Evolutionary conservation across 2,113 vertebrate species (phyloP).

Genomic region (Psophia crepitans): DNA sequence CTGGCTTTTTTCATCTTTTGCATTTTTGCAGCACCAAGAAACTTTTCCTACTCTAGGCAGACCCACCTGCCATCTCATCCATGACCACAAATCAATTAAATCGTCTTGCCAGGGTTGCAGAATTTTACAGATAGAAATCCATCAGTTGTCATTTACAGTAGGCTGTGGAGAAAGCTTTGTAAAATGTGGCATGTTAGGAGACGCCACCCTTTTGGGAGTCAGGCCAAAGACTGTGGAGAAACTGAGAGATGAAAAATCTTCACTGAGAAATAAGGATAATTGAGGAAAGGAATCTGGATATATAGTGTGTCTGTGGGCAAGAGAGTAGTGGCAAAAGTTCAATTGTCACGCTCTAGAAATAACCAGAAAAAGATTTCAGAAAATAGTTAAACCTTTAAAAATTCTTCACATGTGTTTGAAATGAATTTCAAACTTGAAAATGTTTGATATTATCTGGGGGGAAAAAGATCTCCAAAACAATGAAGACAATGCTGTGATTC

Average conservation of each 20-base stretch:
- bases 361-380: background rate
- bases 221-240: background rate
- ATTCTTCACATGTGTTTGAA: background rate
- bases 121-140: background rate
- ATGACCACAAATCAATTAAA: background rate
- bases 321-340: background rate
- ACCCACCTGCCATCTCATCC: background rate
- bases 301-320: background rate
- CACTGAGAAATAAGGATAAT: background rate
- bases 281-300: background rate
- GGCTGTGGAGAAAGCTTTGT: background rate
- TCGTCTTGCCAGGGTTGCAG: background rate
- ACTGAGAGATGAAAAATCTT: background rate
- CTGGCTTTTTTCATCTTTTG: background rate
- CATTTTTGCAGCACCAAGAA: background rate
- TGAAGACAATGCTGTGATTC: fast-evolving
- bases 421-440: background rate
- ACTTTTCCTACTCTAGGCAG: background rate
- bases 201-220: background rate
- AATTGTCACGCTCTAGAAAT: background rate
- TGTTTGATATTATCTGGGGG: background rate
- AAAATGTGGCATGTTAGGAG: background rate
- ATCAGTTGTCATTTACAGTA: background rate
- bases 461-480: background rate
- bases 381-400: background rate